Percentiles rank a stretch among this genome's conserved stretches.
Evolutionary conservation across 1,140 invertebrate genomes (phyloP).

Genomic region (Caenorhabditis elegans): WBcel235 BX284605.5:14480501-14481000

Average conservation of each 20-base stretch:
- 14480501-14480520: background rate
- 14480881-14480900: background rate
- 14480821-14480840: background rate
- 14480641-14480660: slow-evolving; percentile 7
- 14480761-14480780: no score
- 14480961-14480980: no score
- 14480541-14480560: no score
- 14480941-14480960: background rate
- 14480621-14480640: background rate
- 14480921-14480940: background rate
- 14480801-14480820: background rate
- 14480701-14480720: background rate
- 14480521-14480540: background rate
- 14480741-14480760: no score
- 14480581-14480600: background rate
- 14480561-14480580: background rate
- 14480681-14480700: background rate
- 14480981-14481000: background rate
- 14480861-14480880: background rate
- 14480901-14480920: background rate
- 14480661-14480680: background rate
- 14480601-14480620: background rate
- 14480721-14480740: no score
- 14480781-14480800: background rate
- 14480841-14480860: background rate